Percentiles rank a stretch among this genome's conserved stretches.
Conservation (phyloP, 2,113 vertebrate species). For the Oncorhynchus keta region DNA sequence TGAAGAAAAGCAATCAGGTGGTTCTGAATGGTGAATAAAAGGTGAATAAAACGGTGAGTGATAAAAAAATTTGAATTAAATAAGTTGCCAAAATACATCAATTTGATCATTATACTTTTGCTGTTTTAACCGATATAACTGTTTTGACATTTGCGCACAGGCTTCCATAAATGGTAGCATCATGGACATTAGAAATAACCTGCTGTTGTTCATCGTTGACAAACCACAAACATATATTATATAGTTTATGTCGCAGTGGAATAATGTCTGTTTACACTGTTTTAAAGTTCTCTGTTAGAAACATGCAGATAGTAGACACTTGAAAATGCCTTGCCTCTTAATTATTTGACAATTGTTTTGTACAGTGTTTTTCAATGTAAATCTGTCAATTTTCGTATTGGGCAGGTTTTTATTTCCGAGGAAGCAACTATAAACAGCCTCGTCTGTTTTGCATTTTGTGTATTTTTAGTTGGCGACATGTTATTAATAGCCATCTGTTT, state of each 20-base stretch:
- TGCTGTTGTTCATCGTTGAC: neutral
- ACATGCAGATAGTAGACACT: neutral
- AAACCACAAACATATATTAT: no score
- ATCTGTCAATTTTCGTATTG: no score
- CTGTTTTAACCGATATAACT: neutral
- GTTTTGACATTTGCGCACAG: neutral
- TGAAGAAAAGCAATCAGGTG: neutral
- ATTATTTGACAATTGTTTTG: neutral
- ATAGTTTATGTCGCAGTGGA: neutral
- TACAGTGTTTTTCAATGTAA: no score
- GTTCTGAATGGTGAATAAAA: neutral
- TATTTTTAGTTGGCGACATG: no score
- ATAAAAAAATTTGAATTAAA: neutral
- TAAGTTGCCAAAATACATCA: neutral
- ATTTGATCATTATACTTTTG: neutral
- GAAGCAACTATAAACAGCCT: no score
- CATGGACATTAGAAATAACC: neutral
- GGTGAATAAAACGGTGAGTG: neutral
- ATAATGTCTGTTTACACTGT: neutral
- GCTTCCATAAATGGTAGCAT: neutral
- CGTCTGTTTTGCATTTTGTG: no score
- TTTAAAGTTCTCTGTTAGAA: neutral
- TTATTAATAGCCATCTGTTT: no score
- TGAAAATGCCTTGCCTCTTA: neutral
- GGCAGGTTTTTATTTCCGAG: no score